Evolutionary conservation across 1,140 invertebrate species (phyloP), one percentile per base, ranked within the genome.

Genomic region (Lordiphosa collinella): DNA sequence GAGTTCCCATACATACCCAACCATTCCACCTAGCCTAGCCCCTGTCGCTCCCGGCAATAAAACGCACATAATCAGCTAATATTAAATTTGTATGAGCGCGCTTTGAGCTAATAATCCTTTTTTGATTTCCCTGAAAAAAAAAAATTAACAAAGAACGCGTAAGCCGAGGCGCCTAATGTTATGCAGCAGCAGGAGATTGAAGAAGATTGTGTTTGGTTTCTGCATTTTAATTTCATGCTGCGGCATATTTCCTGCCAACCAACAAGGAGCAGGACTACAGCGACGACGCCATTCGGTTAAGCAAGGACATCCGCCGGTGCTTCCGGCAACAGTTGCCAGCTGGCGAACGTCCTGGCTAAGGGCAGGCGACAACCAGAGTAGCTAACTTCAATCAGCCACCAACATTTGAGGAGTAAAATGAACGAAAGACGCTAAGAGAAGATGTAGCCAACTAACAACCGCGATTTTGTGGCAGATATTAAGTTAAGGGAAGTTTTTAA

Each of bases 321-420:
- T 84, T 84, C 78, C 78, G 78, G 78, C 78, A 78, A 82, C 72
- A 82, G 78, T 72, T 78, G 78, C 68, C 78, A 84, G 51, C 78
- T 78, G 78, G 43, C 63, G 37, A 48, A 29, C 57, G 64, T 70
- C 61, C 67, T 54, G 55, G 51, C 54, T 22, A 53, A 56, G 62
- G 47, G 56, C 51, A 35, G 35, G 52, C 65, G 29, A 34, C 50
- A 7, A 68, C 34, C 55, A 61, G 75, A 14, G 36, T 14, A 14
- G 36, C 36, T 38, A 38, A 38, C 36, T 38, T 38, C 36, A 38
- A 38, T 38, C 14, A 14, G 36, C 36, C 36, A 38, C 8, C 12
- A 29, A 29, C 25, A 29, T 29, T 29, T 29, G 7, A 29, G 25
- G 8, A 29, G 25, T 29, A 29, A 29, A 29, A 29, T 29, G 25